Percentiles rank a stretch among this genome's conserved stretches.
Evolutionary conservation across 1,140 invertebrate species (phyloP).

Genomic region (Ptiloglossa arizonensis): DNA sequence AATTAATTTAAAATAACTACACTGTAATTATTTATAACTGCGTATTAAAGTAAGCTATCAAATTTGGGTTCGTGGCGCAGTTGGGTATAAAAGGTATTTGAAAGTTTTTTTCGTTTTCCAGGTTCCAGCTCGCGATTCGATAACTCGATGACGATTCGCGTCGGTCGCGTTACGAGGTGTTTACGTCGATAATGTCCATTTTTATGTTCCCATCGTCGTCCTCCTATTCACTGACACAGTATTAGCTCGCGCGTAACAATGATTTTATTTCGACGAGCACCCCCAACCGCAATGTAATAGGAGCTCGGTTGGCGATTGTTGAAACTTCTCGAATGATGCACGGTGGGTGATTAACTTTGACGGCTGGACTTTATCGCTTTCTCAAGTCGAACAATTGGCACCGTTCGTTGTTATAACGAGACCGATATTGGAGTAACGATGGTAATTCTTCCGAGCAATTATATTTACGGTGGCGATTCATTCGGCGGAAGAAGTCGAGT

Average conservation of each 20-base stretch:
- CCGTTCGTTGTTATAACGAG: not conserved
- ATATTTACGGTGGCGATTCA: not conserved
- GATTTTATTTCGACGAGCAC: conserved; percentile 11
- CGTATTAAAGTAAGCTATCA: too few species aligned
- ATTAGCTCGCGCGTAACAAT: conserved; percentile 13
- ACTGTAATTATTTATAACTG: too few species aligned
- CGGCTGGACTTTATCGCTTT: conserved; percentile 27
- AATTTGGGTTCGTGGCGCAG: too few species aligned
- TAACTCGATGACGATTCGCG: not conserved
- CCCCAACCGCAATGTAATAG: not conserved
- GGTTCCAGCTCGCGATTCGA: not conserved
- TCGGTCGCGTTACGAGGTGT: not conserved
- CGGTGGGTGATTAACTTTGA: conserved; percentile 31
- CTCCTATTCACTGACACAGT: not conserved
- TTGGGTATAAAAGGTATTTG: too few species aligned
- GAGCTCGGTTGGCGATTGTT: conserved; percentile 18
- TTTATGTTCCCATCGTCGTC: not conserved
- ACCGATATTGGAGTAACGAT: conserved; percentile 5
- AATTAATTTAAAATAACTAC: too few species aligned
- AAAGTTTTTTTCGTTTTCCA: not conserved
- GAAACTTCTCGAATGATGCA: conserved; percentile 13
- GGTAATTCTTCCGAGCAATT: conserved; percentile 19
- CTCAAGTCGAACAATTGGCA: conserved; percentile 27
- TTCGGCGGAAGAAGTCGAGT: not conserved
- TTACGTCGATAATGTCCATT: not conserved